Evolutionary conservation across 2,113 vertebrate genomes (phyloP).

Genomic region (Delphinus delphis): DNA sequence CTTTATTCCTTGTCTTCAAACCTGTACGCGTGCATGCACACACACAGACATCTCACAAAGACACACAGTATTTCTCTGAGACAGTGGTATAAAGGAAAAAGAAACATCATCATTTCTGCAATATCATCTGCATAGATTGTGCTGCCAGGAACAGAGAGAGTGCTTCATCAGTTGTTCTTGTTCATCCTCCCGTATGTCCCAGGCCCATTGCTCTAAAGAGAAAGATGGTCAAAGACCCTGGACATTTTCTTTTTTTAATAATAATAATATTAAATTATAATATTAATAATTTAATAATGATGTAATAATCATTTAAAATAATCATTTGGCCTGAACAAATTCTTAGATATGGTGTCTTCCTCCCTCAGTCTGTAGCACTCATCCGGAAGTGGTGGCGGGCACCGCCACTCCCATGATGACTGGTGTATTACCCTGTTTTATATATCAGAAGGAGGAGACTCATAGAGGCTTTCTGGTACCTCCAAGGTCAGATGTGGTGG

Average conservation of each 20-base stretch:
- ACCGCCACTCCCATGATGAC: not conserved
- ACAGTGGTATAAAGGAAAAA: not conserved
- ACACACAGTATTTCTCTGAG: not conserved
- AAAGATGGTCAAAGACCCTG: not conserved
- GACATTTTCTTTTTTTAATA: not conserved
- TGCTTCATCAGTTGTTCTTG: not conserved
- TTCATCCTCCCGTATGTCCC: not conserved
- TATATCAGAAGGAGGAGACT: not conserved
- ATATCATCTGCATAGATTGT: not conserved
- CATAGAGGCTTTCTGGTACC: not conserved
- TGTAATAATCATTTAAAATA: not conserved
- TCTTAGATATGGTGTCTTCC: not conserved
- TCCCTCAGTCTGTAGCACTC: not conserved
- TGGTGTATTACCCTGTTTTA: not conserved
- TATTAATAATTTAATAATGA: not conserved
- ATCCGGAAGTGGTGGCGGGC: not conserved
- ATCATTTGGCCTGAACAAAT: not conserved
- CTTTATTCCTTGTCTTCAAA: not conserved
- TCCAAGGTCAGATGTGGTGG: not conserved
- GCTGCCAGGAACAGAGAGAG: not conserved
- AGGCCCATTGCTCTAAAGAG: not conserved
- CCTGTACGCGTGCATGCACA: accelerated
- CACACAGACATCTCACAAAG: not conserved
- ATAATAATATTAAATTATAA: not conserved
- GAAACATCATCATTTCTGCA: not conserved